Base-by-base conservation (phyloP, 64 coral and sea anemone species). In the Pocillopora damicornis region DNA sequence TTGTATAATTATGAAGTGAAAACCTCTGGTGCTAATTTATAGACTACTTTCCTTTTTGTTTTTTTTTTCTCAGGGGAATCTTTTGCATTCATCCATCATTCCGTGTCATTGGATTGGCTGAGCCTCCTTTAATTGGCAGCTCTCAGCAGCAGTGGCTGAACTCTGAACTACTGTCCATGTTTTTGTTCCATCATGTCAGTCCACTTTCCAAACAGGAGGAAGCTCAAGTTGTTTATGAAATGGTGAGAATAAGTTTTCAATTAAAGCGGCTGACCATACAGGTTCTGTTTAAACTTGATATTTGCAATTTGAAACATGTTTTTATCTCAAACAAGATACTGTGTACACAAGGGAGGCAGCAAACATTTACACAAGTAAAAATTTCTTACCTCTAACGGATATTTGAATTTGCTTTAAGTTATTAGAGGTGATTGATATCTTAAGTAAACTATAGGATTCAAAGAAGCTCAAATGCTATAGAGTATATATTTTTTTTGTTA, bases 91-190 rank as follows among this genome's bases (percentile, higher is more conserved):
- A 98, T 58, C 95, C 92, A 20, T 94, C 95, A 38, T 98, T 98
- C 86, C 92, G 95, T 87, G 79, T 98, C 82, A 88, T 92, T 79
- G 95, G 92, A 82, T 62, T 98, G 37, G 95, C 90, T 45, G 95
- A 98, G 87, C 95, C 95, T 63, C 95, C 95, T 36, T 22, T 92
- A 11, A 42, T 92, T 34, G 77, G 90, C 17, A 92, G 90, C 22
- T 88, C 77, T 87, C 97, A 99, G 59, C 83, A 78, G 11, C 97
- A 92, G 58, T 99, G 97, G 97, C 90, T 99, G 11, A 95, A 91
- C 88, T 99, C 97, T 3, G 96, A 99, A 35, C 76, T 99, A 11
- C 76, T 99, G 34, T 76, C 93, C 64, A 92, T 99, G 90, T 99
- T 99, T 78, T 61, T 99, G 64, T 99, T 95, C 76, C 93, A 99